Conservation (phyloP, 2,888 invertebrate species). For the Diarsia brunnea region DNA sequence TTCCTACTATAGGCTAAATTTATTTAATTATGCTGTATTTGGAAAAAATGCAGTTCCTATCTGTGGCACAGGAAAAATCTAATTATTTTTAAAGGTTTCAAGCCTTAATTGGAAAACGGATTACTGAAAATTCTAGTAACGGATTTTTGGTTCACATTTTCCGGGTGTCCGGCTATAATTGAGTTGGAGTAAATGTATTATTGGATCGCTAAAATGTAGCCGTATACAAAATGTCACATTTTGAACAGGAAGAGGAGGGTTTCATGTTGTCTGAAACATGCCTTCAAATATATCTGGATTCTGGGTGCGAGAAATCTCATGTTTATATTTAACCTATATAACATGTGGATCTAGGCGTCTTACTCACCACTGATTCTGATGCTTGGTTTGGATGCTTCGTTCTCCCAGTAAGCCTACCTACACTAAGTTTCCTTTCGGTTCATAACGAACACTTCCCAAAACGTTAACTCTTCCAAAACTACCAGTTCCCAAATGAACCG, state of each 20-base stretch:
- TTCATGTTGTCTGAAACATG: neutral
- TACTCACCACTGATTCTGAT: neutral
- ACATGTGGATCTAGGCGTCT: too few species aligned
- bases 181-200: neutral
- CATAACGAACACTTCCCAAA: too few species aligned
- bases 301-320: neutral
- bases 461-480: too few species aligned
- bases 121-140: slow-evolving; percentile 45
- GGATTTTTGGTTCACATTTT: slow-evolving; percentile 28
- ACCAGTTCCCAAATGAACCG: too few species aligned
- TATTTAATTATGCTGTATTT: slow-evolving; percentile 40
- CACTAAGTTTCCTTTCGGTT: neutral
- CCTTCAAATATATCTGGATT: neutral
- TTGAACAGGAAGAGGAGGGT: neutral
- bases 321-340: neutral
- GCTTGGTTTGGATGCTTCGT: neutral
- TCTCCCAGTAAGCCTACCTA: neutral
- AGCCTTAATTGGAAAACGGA: slow-evolving; percentile 57
- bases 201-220: neutral
- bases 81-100: slow-evolving; percentile 48
- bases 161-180: neutral
- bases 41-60: slow-evolving; percentile 12
- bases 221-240: neutral
- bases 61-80: slow-evolving; percentile 30
- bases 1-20: slow-evolving; percentile 14